Conservation (phyloP, 2,888 invertebrate species). For the Minunthozetes semirufus region DNA sequence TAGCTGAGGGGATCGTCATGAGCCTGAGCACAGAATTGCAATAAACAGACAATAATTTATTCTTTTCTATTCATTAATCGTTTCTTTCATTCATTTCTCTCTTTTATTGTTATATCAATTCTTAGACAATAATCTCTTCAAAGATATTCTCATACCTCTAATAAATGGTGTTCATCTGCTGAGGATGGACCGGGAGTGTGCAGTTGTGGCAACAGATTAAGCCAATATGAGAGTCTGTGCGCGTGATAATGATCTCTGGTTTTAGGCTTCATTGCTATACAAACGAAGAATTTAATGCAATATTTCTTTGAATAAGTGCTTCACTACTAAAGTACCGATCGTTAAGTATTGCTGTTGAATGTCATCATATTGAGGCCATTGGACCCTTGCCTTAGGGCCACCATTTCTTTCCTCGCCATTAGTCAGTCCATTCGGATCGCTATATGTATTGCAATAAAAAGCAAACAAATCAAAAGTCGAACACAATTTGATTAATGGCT, state of each 20-base stretch:
- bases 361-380: slow-evolving; percentile 50
- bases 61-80: neutral
- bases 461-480: slow-evolving; percentile 12
- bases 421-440: slow-evolving; percentile 11
- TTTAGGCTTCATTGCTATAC: slow-evolving; percentile 75
- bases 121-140: slow-evolving; percentile 7
- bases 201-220: slow-evolving; percentile 84
- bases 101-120: neutral
- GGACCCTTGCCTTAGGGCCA: slow-evolving; percentile 52
- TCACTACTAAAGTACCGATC: slow-evolving; percentile 61
- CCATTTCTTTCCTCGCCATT: neutral
- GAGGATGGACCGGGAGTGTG: slow-evolving; percentile 48
- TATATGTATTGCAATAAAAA: neutral
- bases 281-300: slow-evolving; percentile 22
- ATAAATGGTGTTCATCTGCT: slow-evolving; percentile 41
- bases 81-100: slow-evolving; percentile 8
- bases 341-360: slow-evolving; percentile 50
- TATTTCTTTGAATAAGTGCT: neutral
- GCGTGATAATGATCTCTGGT: slow-evolving; percentile 89
- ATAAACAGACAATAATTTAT: neutral
- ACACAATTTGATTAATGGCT: slow-evolving; percentile 23
- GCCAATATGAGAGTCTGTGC: slow-evolving; percentile 90
- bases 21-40: slow-evolving; percentile 55
- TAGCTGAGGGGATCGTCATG: slow-evolving; percentile 79
- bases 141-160: slow-evolving; percentile 27